A percentile compares a stretch with the other conserved stretches of the same genome.
These are phyloP conservation scores for Noctilio leporinus DNA, from an alignment of 2,113 vertebrate species.

Conservation along the genomic window DNA sequence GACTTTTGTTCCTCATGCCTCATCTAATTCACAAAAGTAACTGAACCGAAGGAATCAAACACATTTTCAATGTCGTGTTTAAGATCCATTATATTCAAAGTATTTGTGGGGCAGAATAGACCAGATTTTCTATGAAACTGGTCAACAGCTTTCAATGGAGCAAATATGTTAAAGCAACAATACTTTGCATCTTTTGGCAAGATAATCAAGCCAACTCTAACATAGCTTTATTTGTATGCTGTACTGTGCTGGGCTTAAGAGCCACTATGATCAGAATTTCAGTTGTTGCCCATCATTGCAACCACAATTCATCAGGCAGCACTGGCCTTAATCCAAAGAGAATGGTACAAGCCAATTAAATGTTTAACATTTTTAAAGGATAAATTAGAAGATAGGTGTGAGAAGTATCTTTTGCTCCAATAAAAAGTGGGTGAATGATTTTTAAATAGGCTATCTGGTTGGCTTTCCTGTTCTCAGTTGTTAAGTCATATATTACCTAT, in stretches of 20 bases:
- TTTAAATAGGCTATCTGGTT: conserved; percentile 66
- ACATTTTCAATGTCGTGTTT: conserved; percentile 35
- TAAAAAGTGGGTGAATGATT: conserved; percentile 65
- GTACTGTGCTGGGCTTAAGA: conserved; percentile 41
- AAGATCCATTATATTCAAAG: conserved; percentile 37
- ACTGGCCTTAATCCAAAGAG: conserved; percentile 70
- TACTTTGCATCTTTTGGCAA: conserved; percentile 30
- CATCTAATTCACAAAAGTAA: conserved; percentile 41
- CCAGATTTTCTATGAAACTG: not conserved
- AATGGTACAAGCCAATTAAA: conserved; percentile 76
- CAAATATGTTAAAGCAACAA: conserved; percentile 30
- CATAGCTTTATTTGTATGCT: conserved; percentile 13
- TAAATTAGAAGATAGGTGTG: conserved; percentile 70
- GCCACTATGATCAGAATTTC: conserved; percentile 60
- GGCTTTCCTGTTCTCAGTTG: conserved; percentile 27
- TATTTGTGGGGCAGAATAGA: not conserved
- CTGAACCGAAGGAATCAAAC: conserved; percentile 39
- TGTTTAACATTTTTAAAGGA: conserved; percentile 71
- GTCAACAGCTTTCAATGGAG: conserved; percentile 34
- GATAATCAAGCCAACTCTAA: conserved; percentile 23
- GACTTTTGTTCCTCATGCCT: conserved; percentile 17
- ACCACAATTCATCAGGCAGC: conserved; percentile 65
- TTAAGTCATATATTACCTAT: not conserved
- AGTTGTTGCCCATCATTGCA: conserved; percentile 72
- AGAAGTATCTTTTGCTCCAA: conserved; percentile 61